phyloP scores from a whole-genome alignment of 2,888 invertebrate species.

The Anthophora plumipes region DNA sequence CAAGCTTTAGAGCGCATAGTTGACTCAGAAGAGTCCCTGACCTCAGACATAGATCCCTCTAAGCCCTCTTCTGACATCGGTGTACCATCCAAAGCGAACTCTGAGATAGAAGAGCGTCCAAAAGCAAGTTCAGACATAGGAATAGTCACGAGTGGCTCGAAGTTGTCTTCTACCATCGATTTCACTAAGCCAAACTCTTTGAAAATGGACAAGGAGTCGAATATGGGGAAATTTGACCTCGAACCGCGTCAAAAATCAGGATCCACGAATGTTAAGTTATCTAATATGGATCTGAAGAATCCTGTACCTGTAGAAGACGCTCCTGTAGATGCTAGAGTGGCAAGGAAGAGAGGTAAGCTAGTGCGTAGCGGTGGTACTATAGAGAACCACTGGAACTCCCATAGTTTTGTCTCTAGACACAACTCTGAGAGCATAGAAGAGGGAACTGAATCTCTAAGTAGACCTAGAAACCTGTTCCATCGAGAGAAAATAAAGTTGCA shows the following conservation, averaged over 20 bases:
- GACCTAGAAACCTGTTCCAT: slow-evolving; percentile 29
- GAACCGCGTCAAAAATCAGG: slow-evolving; percentile 33
- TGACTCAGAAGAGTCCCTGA: slow-evolving; percentile 82
- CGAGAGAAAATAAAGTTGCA: slow-evolving; percentile 59
- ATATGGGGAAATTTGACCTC: slow-evolving; percentile 16
- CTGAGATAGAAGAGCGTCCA: slow-evolving; percentile 75
- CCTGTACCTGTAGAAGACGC: slow-evolving; percentile 46
- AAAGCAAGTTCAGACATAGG: slow-evolving; percentile 78
- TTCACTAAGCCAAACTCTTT: slow-evolving; percentile 24
- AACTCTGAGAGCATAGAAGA: slow-evolving; percentile 70
- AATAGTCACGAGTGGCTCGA: slow-evolving; percentile 60
- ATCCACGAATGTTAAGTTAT: slow-evolving; percentile 32
- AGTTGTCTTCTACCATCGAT: slow-evolving; percentile 39
- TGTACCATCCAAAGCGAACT: slow-evolving; percentile 73
- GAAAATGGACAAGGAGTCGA: slow-evolving; percentile 26
- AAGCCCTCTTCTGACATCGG: slow-evolving; percentile 81
- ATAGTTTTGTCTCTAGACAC: slow-evolving; percentile 75
- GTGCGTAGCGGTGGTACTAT: slow-evolving; percentile 72
- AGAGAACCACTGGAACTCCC: slow-evolving; percentile 68
- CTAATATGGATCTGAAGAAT: not conserved
- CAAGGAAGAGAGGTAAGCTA: slow-evolving; percentile 82
- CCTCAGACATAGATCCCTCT: slow-evolving; percentile 81
- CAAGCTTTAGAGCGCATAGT: slow-evolving; percentile 82
- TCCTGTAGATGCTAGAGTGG: slow-evolving; percentile 76
- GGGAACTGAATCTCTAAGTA: slow-evolving; percentile 14